Percentiles rank a stretch among this genome's conserved stretches.
phyloP scores from a whole-genome alignment of 2,888 invertebrate species.

The Mythimna loreyi region DNA sequence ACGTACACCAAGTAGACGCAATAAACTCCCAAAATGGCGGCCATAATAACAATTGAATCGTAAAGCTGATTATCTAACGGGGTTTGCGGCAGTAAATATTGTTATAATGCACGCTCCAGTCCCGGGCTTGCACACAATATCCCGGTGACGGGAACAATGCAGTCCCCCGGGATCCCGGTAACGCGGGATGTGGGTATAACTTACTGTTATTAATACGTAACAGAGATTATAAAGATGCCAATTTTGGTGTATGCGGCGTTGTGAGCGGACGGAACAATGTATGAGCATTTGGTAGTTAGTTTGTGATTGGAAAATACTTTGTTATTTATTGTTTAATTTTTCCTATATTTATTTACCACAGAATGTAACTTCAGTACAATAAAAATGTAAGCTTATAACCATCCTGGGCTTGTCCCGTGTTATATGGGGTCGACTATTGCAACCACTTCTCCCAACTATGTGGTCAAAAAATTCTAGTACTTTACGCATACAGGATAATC shows the following conservation, averaged over 20 bases:
- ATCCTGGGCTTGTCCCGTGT: no score
- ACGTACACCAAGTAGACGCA: conserved; percentile 27
- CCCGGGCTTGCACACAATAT: conserved; percentile 64
- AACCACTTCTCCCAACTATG: no score
- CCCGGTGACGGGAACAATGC: conserved; percentile 67
- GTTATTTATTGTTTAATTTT: conserved; percentile 27
- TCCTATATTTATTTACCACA: background rate
- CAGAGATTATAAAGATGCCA: conserved; percentile 68
- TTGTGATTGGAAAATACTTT: conserved; percentile 20
- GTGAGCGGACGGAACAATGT: conserved; percentile 33
- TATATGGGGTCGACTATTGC: no score
- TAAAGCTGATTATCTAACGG: conserved; percentile 62
- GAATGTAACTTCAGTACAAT: no score
- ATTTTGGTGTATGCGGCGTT: conserved; percentile 58
- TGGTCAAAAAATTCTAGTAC: no score
- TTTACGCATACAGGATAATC: no score
- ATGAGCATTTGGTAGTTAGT: conserved; percentile 28
- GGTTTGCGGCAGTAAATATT: conserved; percentile 57
- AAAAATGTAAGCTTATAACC: no score
- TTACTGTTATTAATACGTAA: conserved; percentile 69
- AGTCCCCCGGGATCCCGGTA: conserved; percentile 69
- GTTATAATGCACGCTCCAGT: conserved; percentile 59
- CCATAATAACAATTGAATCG: conserved; percentile 55
- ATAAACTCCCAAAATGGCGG: conserved; percentile 40
- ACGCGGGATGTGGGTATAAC: conserved; percentile 61